Conservation (phyloP, 2,797 vertebrate species). For the Eulemur coronatus region DNA sequence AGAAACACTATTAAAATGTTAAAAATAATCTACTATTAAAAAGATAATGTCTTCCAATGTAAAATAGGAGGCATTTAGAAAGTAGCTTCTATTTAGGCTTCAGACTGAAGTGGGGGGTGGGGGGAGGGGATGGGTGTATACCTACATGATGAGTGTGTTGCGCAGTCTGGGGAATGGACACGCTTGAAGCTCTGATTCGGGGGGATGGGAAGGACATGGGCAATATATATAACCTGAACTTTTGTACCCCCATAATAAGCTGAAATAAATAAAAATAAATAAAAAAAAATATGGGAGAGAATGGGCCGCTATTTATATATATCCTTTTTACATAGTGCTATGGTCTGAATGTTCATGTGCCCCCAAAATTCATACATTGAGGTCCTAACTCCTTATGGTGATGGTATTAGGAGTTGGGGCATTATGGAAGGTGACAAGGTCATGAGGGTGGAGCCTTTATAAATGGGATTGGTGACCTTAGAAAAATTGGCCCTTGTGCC, state of each 20-base stretch:
- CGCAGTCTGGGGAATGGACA: too few relatives aligned
- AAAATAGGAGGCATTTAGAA: background rate
- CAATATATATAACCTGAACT: too few relatives aligned
- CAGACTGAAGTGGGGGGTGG: too few relatives aligned
- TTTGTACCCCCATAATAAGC: too few relatives aligned
- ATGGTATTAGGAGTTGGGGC: background rate
- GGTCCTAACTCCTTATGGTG: background rate
- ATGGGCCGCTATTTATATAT: background rate
- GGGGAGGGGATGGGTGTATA: too few relatives aligned
- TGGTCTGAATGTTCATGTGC: background rate
- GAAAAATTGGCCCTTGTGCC: background rate
- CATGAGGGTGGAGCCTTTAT: background rate
- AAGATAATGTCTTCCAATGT: background rate
- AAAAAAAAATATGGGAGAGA: background rate
- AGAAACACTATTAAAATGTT: background rate
- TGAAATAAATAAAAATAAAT: too few relatives aligned
- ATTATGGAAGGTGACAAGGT: background rate
- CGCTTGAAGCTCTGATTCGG: too few relatives aligned
- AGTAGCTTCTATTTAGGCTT: background rate
- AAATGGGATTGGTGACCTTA: background rate
- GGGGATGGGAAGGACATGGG: too few relatives aligned
- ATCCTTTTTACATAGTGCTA: background rate
- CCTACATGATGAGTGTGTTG: too few relatives aligned
- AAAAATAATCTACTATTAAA: background rate
- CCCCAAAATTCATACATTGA: background rate